Conservation (phyloP, 2,888 invertebrate species). For the Polydrusus cervinus region DNA sequence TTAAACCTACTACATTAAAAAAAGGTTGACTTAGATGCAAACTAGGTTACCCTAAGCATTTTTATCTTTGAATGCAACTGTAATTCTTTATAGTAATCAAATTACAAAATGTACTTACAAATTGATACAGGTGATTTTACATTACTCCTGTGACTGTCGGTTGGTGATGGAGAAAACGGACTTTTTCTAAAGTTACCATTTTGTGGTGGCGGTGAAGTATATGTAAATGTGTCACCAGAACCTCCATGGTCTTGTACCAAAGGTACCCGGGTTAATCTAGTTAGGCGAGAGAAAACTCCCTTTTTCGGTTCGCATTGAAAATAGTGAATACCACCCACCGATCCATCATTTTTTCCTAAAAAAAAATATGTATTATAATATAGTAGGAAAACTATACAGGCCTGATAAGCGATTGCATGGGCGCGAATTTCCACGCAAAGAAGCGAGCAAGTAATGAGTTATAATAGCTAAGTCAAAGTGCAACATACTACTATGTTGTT, state of each 20-base stretch:
- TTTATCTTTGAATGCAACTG: no score
- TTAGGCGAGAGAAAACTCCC: slow-evolving; percentile 94
- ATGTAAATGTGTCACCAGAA: slow-evolving; percentile 65
- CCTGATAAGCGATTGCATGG: no score
- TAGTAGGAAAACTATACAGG: neutral
- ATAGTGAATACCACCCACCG: slow-evolving; percentile 92
- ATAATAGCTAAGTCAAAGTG: neutral
- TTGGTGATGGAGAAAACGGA: slow-evolving; percentile 68
- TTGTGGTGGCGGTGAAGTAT: slow-evolving; percentile 63
- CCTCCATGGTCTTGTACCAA: slow-evolving; percentile 73
- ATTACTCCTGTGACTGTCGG: slow-evolving; percentile 65
- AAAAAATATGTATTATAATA: slow-evolving; percentile 46
- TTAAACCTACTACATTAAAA: no score
- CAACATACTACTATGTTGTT: neutral
- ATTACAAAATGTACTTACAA: slow-evolving; percentile 60
- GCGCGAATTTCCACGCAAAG: neutral
- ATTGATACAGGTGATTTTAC: slow-evolving; percentile 64
- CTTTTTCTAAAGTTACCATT: slow-evolving; percentile 64
- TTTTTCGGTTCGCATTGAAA: slow-evolving; percentile 94
- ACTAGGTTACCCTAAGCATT: no score
- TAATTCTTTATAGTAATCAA: neutral
- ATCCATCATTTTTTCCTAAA: slow-evolving; percentile 96
- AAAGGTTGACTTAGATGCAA: no score
- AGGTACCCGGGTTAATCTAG: slow-evolving; percentile 86
- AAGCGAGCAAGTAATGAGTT: neutral